Percentiles rank a stretch among this genome's conserved stretches.
Evolutionary conservation across 2,113 vertebrate genomes (phyloP).

Genomic region (Shinisaurus crocodilurus): DNA sequence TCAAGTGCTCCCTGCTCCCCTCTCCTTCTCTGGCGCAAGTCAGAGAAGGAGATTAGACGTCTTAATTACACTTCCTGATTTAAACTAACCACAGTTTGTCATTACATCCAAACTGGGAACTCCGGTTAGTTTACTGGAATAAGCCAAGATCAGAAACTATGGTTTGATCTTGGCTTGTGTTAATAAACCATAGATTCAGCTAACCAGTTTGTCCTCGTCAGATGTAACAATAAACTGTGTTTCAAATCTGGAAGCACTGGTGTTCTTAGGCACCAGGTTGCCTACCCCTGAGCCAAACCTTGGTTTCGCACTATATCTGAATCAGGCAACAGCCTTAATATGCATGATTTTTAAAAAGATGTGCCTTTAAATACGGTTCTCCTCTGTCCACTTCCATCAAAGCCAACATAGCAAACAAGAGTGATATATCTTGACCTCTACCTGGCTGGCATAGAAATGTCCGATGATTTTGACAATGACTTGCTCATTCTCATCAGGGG

Average conservation of each 20-base stretch:
- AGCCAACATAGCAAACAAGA: background rate
- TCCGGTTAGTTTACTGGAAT: background rate
- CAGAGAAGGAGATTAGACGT: too few species aligned
- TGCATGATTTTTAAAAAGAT: background rate
- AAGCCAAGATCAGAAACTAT: background rate
- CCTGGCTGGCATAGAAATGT: slow-evolving; percentile 98
- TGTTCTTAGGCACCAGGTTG: background rate
- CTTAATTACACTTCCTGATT: too few species aligned
- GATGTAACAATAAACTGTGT: background rate
- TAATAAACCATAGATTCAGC: background rate
- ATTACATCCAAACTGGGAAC: too few species aligned
- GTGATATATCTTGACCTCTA: slow-evolving; percentile 50
- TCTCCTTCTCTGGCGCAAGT: background rate
- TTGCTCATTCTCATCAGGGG: slow-evolving; percentile 93
- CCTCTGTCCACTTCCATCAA: background rate
- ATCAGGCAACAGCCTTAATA: background rate
- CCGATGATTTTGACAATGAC: slow-evolving; percentile 97
- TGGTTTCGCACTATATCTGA: background rate
- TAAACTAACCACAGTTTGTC: too few species aligned
- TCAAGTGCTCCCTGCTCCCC: background rate
- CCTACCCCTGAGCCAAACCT: background rate
- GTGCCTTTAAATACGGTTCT: background rate
- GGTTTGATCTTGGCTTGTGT: background rate
- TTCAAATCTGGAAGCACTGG: background rate
- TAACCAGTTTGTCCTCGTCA: background rate